phyloP scores from a whole-genome alignment of 2,113 vertebrate species.

The Microtus richardsoni region DNA sequence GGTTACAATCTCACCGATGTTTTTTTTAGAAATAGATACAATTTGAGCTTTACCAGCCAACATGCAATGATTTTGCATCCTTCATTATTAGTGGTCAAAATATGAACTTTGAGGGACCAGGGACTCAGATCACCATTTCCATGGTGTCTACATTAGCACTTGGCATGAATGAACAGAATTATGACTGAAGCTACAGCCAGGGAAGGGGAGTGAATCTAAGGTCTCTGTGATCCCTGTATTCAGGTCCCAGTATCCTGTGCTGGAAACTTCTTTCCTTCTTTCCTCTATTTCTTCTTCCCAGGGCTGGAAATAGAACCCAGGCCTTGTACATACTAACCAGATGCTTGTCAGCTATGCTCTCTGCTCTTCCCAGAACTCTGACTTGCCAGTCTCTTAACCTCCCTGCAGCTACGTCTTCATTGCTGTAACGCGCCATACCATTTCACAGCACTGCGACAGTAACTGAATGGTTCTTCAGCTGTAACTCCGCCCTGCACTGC shows the following conservation, averaged over 20 bases:
- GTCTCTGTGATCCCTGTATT: not conserved
- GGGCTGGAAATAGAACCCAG: not conserved
- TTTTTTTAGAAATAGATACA: not conserved
- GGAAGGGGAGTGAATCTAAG: not conserved
- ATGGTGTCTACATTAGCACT: not conserved
- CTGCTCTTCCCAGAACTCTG: not conserved
- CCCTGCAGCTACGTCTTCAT: not conserved
- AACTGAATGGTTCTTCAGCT: not conserved
- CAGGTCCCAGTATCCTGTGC: not conserved
- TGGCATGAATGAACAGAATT: not conserved
- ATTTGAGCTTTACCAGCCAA: not conserved
- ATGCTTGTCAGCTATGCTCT: not conserved
- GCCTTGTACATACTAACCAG: not conserved
- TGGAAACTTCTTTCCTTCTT: not conserved
- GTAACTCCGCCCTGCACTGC: not conserved
- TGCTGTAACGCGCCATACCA: not conserved
- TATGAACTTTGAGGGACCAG: not conserved
- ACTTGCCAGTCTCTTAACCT: not conserved
- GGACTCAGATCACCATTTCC: not conserved
- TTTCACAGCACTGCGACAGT: not conserved
- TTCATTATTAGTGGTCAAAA: conserved; percentile 6
- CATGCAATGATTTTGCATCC: not conserved
- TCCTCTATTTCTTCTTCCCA: not conserved
- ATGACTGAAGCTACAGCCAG: not conserved
- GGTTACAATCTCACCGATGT: not conserved